phyloP scores from a whole-genome alignment of 1,140 invertebrate species.

The Rhizoglyphus robini region DNA sequence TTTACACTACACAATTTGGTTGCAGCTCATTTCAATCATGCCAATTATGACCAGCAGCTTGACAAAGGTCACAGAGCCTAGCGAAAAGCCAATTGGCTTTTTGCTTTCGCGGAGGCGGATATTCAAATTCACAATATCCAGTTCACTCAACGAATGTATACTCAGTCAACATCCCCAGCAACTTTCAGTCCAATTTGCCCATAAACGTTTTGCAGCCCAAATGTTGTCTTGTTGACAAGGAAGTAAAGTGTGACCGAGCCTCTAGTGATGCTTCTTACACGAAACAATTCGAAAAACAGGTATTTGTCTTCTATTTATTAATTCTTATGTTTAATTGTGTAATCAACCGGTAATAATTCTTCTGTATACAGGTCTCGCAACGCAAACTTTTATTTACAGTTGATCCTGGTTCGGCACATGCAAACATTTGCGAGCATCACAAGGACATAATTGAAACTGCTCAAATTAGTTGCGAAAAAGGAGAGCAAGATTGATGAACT shows the following conservation, averaged over 20 bases:
- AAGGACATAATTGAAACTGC: slow-evolving; percentile 82
- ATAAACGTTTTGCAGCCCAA: neutral
- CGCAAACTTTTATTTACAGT: slow-evolving; percentile 73
- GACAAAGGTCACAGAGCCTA: neutral
- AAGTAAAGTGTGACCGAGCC: slow-evolving; percentile 61
- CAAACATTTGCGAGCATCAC: slow-evolving; percentile 92
- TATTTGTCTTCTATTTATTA: neutral
- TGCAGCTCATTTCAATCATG: no score
- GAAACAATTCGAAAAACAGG: slow-evolving; percentile 83
- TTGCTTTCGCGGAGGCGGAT: no score
- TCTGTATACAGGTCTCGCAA: slow-evolving; percentile 47
- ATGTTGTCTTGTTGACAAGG: slow-evolving; percentile 83
- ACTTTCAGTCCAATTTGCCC: neutral
- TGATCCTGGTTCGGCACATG: slow-evolving; percentile 70
- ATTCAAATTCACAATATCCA: no score
- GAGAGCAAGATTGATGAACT: slow-evolving; percentile 72
- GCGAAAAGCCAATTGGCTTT: neutral
- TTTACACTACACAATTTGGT: no score
- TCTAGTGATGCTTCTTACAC: slow-evolving; percentile 93
- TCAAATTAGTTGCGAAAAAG: slow-evolving; percentile 49
- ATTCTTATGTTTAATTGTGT: neutral
- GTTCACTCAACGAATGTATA: no score
- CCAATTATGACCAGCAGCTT: no score
- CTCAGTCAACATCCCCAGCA: neutral
- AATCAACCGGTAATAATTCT: neutral